Evolutionary conservation across 2,797 vertebrate genomes (phyloP), one percentile per base, ranked within the genome.

Genomic region (Allobates femoralis): DNA sequence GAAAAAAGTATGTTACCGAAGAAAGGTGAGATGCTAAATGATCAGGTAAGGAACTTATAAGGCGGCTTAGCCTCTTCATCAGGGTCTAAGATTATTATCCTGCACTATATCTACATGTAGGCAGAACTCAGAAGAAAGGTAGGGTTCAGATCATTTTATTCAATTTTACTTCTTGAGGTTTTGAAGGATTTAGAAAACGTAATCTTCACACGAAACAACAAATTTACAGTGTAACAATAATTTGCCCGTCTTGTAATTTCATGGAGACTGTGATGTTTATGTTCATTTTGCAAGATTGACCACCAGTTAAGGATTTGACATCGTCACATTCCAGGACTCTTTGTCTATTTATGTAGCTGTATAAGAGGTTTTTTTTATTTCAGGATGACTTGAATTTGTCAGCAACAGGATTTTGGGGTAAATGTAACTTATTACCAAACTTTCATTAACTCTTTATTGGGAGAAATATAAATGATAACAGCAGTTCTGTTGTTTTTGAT

Each of bases 11-110:
- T n/a, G 80, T 56, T 82, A 56, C 55, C 15, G 69, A 55, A 34
- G 37, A 37, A 81, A 71, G 80, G 64, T 82, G 80, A 82, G 80
- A 71, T 71, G 80, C 51, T 71, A 82, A 69, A 55, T 82, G 50
- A 71, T 26, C 15, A 79, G 77, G 55, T 79, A 46, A n/a, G 58
- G 12, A 32, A 32, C 18, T 32, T 53, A 21, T 28, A 67, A 55
- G 30, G 0, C 19, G 26, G 28, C 19, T 66, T 12, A 51, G 19
- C 26, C 21, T 6, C 23, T 69, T 69, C 23, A 12, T 1, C 23
- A 8, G 8, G 46, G 62, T 37, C 26, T 82, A 67, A 32, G 16
- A 37, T 5, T 56, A 53, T 4, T 66, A 55, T 18, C 32, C 26
- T 77, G 18, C 30, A 15, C 28, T 55, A 77, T 32, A 56, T 56